Evolutionary conservation across 1,140 invertebrate species (phyloP).

Genomic region (Zeugodacus cucurbitae): DNA sequence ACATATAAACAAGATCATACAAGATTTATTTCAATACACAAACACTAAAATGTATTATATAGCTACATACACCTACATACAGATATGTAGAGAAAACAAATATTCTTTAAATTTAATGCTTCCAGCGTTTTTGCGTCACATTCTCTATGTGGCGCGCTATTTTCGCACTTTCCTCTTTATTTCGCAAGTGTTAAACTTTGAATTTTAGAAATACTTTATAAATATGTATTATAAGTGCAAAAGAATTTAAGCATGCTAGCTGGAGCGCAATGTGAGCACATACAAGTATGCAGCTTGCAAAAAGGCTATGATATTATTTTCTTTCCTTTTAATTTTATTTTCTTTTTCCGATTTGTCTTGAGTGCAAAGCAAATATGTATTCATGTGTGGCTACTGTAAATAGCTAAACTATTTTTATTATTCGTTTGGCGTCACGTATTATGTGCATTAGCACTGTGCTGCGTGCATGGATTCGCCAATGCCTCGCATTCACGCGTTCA

Average conservation of each 20-base stretch:
- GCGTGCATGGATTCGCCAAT: conserved; percentile 23
- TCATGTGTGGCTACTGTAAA: not conserved
- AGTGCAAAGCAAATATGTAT: conserved; percentile 21
- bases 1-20: not conserved
- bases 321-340: no score
- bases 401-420: not conserved
- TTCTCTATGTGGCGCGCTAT: not conserved
- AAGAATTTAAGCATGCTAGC: not conserved
- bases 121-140: not conserved
- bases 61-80: not conserved
- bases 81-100: not conserved
- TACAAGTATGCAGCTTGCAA: not conserved
- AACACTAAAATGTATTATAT: not conserved
- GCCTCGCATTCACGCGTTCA: not conserved
- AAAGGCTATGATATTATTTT: not conserved
- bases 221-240: not conserved
- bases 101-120: not conserved
- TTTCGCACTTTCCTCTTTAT: not conserved
- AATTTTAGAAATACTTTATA: no score
- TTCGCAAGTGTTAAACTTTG: not conserved
- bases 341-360: not conserved
- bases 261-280: not conserved
- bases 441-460: not conserved
- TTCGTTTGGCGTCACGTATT: conserved; percentile 17
- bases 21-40: not conserved